Conservation (phyloP, 1,140 invertebrate species). For the Hestina assimilis region DNA sequence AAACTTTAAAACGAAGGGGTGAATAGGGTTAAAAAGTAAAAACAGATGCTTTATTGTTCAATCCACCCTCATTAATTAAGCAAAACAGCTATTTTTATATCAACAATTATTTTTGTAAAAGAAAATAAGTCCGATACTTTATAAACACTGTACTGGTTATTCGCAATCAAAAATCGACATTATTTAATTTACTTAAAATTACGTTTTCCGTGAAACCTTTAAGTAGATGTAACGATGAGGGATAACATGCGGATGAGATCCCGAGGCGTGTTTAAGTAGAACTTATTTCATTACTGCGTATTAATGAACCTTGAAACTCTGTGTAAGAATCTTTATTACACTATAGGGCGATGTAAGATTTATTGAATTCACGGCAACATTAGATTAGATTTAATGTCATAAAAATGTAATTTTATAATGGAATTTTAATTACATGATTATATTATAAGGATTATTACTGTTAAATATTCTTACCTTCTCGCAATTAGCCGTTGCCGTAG, state of each 20-base stretch:
- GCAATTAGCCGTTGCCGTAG: conserved; percentile 86
- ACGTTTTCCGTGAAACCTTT: conserved; percentile 40
- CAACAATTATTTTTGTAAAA: background rate
- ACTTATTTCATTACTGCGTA: conserved; percentile 69
- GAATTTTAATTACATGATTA: no score
- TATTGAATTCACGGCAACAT: conserved; percentile 26
- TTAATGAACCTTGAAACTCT: conserved; percentile 60
- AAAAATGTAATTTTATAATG: no score
- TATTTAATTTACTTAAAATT: conserved; percentile 37
- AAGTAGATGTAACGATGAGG: conserved; percentile 42
- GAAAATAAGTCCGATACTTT: background rate
- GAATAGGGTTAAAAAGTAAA: background rate
- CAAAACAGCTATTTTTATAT: background rate
- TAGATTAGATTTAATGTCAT: conserved; percentile 21
- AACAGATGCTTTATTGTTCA: background rate
- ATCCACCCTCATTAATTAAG: background rate
- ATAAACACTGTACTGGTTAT: background rate
- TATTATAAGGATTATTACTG: background rate
- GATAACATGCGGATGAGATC: conserved; percentile 59
- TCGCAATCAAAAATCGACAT: background rate
- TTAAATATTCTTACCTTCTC: conserved; percentile 73
- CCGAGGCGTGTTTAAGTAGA: conserved; percentile 68
- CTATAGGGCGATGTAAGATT: conserved; percentile 32
- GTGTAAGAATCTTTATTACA: conserved; percentile 48
- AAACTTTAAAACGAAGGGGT: background rate